Conservation (phyloP, 1,140 invertebrate species). For the Zaprionus capensis region DNA sequence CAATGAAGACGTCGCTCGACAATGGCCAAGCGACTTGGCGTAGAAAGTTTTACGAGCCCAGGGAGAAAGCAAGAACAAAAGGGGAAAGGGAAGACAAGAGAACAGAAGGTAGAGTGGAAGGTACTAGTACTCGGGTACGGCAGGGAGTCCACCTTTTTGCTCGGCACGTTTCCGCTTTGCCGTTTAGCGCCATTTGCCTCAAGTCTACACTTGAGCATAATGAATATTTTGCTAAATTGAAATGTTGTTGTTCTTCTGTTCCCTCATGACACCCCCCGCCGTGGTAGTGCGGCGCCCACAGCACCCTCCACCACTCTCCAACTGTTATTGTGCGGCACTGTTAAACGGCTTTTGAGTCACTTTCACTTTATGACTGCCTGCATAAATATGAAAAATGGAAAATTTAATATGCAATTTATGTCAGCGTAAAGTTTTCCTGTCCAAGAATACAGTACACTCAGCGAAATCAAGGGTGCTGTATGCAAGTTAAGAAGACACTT, state of each 20-base stretch:
- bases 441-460: conserved; percentile 5
- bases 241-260: conserved; percentile 64
- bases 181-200: conserved; percentile 64
- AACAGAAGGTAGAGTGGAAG: background rate
- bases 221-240: conserved; percentile 80
- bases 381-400: conserved; percentile 82
- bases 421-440: conserved; percentile 56
- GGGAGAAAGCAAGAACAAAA: background rate
- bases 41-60: conserved; percentile 29
- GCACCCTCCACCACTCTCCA: background rate
- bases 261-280: background rate
- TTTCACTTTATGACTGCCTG: conserved; percentile 79
- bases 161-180: conserved; percentile 73
- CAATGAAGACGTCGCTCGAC: conserved; percentile 66
- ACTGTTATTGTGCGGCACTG: background rate
- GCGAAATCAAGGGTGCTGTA: background rate
- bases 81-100: background rate
- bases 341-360: conserved; percentile 59
- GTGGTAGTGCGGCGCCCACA: background rate
- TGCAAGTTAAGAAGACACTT: background rate
- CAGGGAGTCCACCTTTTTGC: conserved; percentile 51
- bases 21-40: conserved; percentile 67
- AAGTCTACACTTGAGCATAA: conserved; percentile 74
- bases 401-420: conserved; percentile 82
- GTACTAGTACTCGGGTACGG: conserved; percentile 2